phyloP scores from a whole-genome alignment of 2,113 vertebrate species.

The Ciconia stormi region DNA sequence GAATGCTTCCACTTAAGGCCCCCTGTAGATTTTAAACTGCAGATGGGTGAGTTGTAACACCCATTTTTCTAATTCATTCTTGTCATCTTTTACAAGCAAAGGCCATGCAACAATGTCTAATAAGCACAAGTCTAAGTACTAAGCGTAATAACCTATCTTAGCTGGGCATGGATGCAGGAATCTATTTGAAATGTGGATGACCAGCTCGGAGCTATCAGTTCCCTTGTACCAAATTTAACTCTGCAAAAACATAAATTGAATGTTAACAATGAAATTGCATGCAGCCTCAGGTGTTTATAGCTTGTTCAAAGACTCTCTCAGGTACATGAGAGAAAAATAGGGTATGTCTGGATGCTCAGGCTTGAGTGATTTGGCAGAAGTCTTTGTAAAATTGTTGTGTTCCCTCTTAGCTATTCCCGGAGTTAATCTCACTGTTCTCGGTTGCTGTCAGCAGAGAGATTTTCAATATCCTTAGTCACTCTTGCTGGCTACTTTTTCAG shows the following conservation, averaged over 20 bases:
- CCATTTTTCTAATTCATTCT: not conserved
- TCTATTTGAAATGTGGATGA: not conserved
- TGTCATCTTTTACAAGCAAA: not conserved
- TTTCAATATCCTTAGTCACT: not conserved
- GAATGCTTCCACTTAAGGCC: not conserved
- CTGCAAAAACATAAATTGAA: not conserved
- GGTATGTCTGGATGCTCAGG: not conserved
- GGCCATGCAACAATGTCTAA: not conserved
- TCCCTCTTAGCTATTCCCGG: accelerated
- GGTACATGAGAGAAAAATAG: not conserved
- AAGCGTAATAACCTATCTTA: not conserved
- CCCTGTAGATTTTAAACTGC: not conserved
- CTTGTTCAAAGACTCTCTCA: not conserved
- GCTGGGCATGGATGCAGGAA: not conserved
- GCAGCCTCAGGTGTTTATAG: not conserved
- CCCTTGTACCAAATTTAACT: not conserved
- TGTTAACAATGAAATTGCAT: not conserved
- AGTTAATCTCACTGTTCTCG: not conserved
- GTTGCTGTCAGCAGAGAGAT: not conserved
- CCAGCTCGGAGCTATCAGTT: not conserved
- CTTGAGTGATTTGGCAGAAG: not conserved
- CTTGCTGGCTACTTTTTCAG: not conserved
- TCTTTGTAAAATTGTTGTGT: not conserved
- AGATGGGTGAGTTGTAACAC: not conserved
- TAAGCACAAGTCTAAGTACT: not conserved